Conservation (phyloP, 1,140 invertebrate genomes). For the Araneus ventricosus region DNA sequence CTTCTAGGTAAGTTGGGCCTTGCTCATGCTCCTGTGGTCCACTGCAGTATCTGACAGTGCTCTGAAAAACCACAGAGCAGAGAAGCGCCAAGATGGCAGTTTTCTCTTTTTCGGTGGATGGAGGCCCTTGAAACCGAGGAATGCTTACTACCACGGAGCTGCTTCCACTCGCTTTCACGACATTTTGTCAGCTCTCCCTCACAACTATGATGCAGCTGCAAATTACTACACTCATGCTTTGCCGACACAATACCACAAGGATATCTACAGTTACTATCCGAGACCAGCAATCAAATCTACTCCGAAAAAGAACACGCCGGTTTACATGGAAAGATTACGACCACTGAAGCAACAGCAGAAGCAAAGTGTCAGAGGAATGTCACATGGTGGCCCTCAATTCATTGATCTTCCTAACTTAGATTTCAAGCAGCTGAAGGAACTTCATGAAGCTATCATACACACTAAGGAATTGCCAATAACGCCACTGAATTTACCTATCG, state of each 20-base stretch:
- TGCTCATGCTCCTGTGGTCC: background rate
- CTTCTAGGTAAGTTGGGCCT: background rate
- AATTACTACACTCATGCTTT: slow-evolving; percentile 45
- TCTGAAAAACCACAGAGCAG: slow-evolving; percentile 58
- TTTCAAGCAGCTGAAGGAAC: slow-evolving; percentile 5
- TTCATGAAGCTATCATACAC: slow-evolving; percentile 38
- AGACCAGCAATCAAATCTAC: slow-evolving; percentile 59
- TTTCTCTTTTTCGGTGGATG: slow-evolving; percentile 70
- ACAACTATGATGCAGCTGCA: slow-evolving; percentile 21
- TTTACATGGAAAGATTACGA: slow-evolving; percentile 60
- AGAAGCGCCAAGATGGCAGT: slow-evolving; percentile 67
- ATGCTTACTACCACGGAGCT: background rate
- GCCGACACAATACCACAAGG: slow-evolving; percentile 54
- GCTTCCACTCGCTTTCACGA: slow-evolving; percentile 48
- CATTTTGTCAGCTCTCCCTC: slow-evolving; percentile 52
- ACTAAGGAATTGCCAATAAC: slow-evolving; percentile 44
- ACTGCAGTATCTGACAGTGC: background rate
- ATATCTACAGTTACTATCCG: slow-evolving; percentile 72
- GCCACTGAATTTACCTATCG: background rate
- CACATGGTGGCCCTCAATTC: background rate
- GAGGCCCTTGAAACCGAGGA: slow-evolving; percentile 41
- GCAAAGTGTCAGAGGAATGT: background rate
- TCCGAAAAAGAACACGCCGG: slow-evolving; percentile 58
- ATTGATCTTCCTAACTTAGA: slow-evolving; percentile 56
- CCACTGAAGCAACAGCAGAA: slow-evolving; percentile 41